Conservation (phyloP, 2,888 invertebrate species). For the Sphaeridia pumilis region DNA sequence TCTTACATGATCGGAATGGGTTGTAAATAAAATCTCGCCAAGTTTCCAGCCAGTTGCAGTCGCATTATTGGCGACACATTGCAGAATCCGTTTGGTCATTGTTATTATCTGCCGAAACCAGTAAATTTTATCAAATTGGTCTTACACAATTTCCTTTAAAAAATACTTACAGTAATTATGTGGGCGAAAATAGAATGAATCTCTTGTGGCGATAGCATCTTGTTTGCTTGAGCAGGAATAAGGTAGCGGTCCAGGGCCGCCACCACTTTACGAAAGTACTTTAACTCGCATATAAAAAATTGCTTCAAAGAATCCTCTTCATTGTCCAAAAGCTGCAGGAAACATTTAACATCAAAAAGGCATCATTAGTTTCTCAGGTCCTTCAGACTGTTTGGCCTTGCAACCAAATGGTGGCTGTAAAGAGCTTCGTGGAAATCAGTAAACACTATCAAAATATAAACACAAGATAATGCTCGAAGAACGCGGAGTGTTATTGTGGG, state of each 20-base stretch:
- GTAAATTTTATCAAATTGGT: too few relatives aligned
- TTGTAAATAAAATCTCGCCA: constrained; percentile 27
- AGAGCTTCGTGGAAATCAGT: too few relatives aligned
- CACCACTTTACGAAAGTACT: constrained; percentile 33
- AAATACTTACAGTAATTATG: constrained; percentile 33
- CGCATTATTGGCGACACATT: constrained; percentile 32
- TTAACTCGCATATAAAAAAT: constrained; percentile 34
- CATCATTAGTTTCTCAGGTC: too few relatives aligned
- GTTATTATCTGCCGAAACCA: constrained; percentile 32
- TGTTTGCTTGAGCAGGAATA: constrained; percentile 35
- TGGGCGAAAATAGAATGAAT: constrained; percentile 34
- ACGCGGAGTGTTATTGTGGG: too few relatives aligned
- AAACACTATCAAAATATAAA: too few relatives aligned
- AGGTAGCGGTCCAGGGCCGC: constrained; percentile 27
- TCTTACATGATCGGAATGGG: constrained; percentile 35
- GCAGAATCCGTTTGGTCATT: constrained; percentile 34
- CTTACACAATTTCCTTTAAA: too few relatives aligned
- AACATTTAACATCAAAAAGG: too few relatives aligned
- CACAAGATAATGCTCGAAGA: too few relatives aligned
- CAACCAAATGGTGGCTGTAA: too few relatives aligned
- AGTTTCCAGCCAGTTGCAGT: constrained; percentile 28
- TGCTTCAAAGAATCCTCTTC: constrained; percentile 33
- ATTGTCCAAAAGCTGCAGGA: constrained; percentile 31
- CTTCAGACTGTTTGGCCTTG: too few relatives aligned
- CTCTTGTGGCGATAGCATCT: constrained; percentile 32